phyloP scores from a whole-genome alignment of 2,888 invertebrate species.

The Ennomos erosarius region DNA sequence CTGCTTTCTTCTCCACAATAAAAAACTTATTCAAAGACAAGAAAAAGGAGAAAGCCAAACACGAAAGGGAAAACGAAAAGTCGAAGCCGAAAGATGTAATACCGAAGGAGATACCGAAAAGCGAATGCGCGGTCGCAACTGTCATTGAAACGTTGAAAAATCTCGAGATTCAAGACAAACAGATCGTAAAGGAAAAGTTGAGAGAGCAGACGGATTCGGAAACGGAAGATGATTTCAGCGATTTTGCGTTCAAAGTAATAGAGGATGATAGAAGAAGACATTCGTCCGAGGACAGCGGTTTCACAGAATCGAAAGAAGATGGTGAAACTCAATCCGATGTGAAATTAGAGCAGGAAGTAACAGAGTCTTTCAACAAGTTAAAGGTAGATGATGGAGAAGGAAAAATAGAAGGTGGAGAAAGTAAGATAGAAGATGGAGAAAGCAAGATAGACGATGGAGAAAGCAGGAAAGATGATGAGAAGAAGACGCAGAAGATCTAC shows the following conservation, averaged over 20 bases:
- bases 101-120: constrained; percentile 20
- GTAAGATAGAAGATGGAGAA: constrained; percentile 37
- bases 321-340: not conserved
- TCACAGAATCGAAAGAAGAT: constrained; percentile 53
- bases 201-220: constrained; percentile 26
- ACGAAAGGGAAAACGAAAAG: constrained; percentile 25
- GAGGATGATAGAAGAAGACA: constrained; percentile 57
- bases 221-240: constrained; percentile 54
- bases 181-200: constrained; percentile 5
- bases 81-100: constrained; percentile 5
- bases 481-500: constrained; percentile 30
- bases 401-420: constrained; percentile 35
- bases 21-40: constrained; percentile 46
- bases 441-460: constrained; percentile 25
- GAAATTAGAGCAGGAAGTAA: constrained; percentile 41
- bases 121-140: constrained; percentile 22
- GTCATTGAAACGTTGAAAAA: constrained; percentile 32
- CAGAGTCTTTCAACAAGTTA: constrained; percentile 53
- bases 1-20: constrained; percentile 38
- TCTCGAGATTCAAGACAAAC: constrained; percentile 31
- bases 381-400: constrained; percentile 43
- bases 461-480: constrained; percentile 13
- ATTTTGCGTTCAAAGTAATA: constrained; percentile 61
- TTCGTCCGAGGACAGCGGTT: constrained; percentile 73
- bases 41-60: constrained; percentile 43